These are phyloP conservation scores for Trididemnum miniatum DNA, from an alignment of 23 tunicate species.

Conservation along the genomic window DNA sequence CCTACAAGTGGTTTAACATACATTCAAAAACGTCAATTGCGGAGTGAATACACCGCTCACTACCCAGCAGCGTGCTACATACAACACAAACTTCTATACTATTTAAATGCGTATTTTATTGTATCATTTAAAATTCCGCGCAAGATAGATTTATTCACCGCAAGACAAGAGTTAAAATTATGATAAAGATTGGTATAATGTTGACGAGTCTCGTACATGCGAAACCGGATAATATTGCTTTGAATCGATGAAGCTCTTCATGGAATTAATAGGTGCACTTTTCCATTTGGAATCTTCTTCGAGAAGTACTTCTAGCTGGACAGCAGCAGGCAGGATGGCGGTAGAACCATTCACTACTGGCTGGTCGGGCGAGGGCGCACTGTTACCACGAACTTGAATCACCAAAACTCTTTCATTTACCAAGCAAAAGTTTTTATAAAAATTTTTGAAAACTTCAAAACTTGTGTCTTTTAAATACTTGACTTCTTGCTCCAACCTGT, in stretches of 20 bases:
- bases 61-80: no score
- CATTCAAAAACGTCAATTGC: no score
- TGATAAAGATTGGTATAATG: no score
- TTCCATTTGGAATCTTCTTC: background rate
- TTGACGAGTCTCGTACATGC: background rate
- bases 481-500: slow-evolving; percentile 46
- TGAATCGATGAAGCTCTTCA: background rate
- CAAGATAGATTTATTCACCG: no score
- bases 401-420: slow-evolving; percentile 18
- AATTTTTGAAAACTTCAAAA: slow-evolving; percentile 18
- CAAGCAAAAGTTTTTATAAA: slow-evolving; percentile 29
- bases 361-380: background rate
- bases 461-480: slow-evolving; percentile 20
- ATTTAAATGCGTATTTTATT: no score
- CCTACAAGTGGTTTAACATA: no score
- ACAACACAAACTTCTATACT: no score
- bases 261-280: background rate
- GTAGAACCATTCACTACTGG: background rate
- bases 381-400: slow-evolving; percentile 68
- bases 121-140: no score
- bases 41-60: no score
- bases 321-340: background rate
- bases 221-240: background rate
- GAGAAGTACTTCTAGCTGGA: background rate
- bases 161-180: no score